Conservation (phyloP, 2,888 invertebrate genomes). For the Zhengitettix transpicula region DNA sequence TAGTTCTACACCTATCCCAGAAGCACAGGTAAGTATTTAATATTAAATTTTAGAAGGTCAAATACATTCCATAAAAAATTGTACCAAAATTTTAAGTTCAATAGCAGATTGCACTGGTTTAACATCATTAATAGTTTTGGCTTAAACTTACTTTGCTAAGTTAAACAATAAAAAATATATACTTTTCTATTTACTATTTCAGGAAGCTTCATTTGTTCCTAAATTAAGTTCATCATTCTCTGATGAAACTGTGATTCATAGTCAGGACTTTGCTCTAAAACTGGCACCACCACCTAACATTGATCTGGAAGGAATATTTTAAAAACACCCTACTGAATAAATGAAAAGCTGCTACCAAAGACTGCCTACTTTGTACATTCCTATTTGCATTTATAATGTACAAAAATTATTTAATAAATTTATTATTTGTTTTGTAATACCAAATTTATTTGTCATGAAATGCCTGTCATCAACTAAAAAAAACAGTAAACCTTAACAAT, state of each 20-base stretch:
- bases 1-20: neutral
- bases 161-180: no score
- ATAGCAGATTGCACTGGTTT: no score
- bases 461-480: no score
- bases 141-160: no score
- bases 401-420: neutral
- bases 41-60: no score
- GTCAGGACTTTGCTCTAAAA: constrained; percentile 10
- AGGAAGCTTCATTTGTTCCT: no score
- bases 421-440: neutral
- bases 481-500: no score
- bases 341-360: neutral
- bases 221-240: neutral
- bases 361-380: neutral
- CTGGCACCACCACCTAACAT: constrained; percentile 11
- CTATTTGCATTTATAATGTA: neutral
- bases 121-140: no score
- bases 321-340: neutral
- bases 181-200: no score
- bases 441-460: no score
- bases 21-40: neutral
- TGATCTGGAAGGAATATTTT: constrained; percentile 12
- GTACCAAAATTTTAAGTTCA: no score
- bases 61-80: no score
- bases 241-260: constrained; percentile 2